Evolutionary conservation across 1,140 invertebrate species (phyloP), one percentile per base, ranked within the genome.

Genomic region (Venturia canescens): DNA sequence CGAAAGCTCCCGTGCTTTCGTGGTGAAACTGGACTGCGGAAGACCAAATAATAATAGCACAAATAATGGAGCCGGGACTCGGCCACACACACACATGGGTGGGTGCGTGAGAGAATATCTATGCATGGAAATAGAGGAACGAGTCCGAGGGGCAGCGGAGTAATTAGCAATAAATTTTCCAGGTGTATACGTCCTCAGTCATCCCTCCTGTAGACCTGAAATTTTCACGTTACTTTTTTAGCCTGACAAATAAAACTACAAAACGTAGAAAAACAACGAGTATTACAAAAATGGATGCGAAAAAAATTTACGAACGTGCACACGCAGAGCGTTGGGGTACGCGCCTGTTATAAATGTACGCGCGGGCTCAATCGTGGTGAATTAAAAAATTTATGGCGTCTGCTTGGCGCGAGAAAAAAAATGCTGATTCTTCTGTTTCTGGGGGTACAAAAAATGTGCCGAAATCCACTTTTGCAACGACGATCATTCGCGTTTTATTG

Each of bases 121-220:
- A 66, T 66, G 27, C 27, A 27, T 48, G 29, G 2, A 48, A 26
- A 11, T 50, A n/a, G 5, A n/a, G 1, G 34, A 72, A 0, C 23
- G 5, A 75, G 23, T 75, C 44, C 70, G 70, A 70, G 29, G 38
- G 71, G 23, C 71, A 75, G 48, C 27, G 34, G 70, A 72, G 70
- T 72, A 72, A 72, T 72, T 72, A 72, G 70, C 70, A 72, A 72
- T 72, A 72, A 72, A 72, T 72, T 72, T 50, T 72, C 70, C 1
- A 50, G 34, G 16, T 57, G 53, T 23, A 57, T 57, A 23, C 18
- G 21, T 57, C 53, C 53, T 13, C 34, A 18, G 4, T 50, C 70
- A 50, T 11, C 34, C n/a, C 38, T 13, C 7, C 34, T 27, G 15
- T 13, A n/a, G 13, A 23, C 11, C 16, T n/a, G 70, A 72, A 50